Evolutionary conservation across 2,888 invertebrate genomes (phyloP).

Genomic region (Catonia carolina): DNA sequence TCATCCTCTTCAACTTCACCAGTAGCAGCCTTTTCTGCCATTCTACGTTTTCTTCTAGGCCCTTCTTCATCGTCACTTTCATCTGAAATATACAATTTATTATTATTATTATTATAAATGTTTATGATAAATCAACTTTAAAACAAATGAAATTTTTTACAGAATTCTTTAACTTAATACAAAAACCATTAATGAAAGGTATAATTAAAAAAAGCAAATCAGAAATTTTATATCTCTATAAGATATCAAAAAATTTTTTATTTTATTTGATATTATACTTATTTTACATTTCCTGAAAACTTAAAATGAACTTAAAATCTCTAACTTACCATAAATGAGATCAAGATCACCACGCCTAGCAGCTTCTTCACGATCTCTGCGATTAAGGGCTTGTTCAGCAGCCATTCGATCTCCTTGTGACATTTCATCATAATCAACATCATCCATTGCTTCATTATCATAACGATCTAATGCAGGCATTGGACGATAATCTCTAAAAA

Average conservation of each 20-base stretch:
- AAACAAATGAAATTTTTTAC: too few species aligned
- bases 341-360: constrained; percentile 70
- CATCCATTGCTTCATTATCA: constrained; percentile 72
- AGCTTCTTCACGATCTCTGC: constrained; percentile 74
- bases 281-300: too few species aligned
- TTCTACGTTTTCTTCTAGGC: constrained; percentile 58
- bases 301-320: too few species aligned
- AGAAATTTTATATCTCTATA: too few species aligned
- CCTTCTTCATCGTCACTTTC: constrained; percentile 71
- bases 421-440: constrained; percentile 76
- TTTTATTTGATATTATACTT: too few species aligned
- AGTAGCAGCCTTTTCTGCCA: constrained; percentile 82
- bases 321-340: constrained; percentile 68
- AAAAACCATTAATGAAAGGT: background rate
- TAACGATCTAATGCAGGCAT: constrained; percentile 94
- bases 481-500: constrained; percentile 82
- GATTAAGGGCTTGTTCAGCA: constrained; percentile 84
- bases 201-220: too few species aligned
- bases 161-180: too few species aligned
- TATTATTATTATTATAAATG: too few species aligned
- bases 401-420: constrained; percentile 79
- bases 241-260: too few species aligned
- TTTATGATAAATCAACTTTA: too few species aligned
- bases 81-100: constrained; percentile 49
- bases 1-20: constrained; percentile 71